Base-by-base conservation (phyloP, 2,797 vertebrate species). In the Enoplosus armatus region DNA sequence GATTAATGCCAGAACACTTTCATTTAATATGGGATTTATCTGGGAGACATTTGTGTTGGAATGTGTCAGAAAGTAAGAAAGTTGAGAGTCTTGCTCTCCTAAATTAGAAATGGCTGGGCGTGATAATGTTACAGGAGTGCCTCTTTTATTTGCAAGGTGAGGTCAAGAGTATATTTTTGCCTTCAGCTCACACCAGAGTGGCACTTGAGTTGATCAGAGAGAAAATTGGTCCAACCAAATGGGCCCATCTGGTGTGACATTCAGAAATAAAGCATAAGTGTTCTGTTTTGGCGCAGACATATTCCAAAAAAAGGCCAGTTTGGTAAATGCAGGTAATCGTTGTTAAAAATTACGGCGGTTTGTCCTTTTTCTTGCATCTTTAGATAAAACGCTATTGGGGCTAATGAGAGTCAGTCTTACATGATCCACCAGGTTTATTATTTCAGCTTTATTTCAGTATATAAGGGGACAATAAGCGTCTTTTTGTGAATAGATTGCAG, bases 191-290 rank as follows among this genome's bases (percentile, higher is more conserved):
- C 59, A 56, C 41, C 27, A 16, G 65, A 79, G 72, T 81, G 62
- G 59, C 62, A 68, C 65, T 70, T 59, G 43, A 2, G 53, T 35
- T 58, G 43, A 84, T 79, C 45, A 77, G 50, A 68, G 65, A 33
- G 24, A 68, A 74, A 80, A 79, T 8, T 74, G 66, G 61, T 59
- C 59, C 14, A 29, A 75, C n/a, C 62, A 54, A 62, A 63, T 45
- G 43, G 72, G 72, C 31, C 63, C 62, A 73, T 82, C 74, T 83
- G 59, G 62, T 35, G 69, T 72, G 66, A 75, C 65, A 80, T 70
- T 87, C 62, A 66, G 26, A 76, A 72, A 70, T 37, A 33, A 82
- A 55, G 62, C 50, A 58, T 58, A 71, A 41, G 43, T 59, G 47
- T 75, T 48, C 26, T 37, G 53, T 54, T 85, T 31, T 6, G 31